phyloP scores from a whole-genome alignment of 2,113 vertebrate species.

The Bettongia penicillata region DNA sequence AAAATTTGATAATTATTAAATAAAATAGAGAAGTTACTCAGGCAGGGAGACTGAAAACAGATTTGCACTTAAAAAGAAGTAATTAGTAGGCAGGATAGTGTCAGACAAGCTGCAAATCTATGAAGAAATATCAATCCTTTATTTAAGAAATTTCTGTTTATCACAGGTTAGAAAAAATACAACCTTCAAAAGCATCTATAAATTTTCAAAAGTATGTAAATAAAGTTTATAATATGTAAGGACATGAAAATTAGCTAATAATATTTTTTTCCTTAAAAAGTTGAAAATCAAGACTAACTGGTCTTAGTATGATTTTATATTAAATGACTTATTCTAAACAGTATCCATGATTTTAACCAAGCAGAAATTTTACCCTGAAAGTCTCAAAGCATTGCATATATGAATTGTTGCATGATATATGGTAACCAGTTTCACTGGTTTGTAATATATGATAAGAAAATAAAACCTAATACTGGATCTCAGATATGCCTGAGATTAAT shows the following conservation, averaged over 20 bases:
- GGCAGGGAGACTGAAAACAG: slow-evolving; percentile 44
- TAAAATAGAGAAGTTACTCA: slow-evolving; percentile 35
- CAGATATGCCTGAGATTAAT: not conserved
- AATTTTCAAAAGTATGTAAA: slow-evolving; percentile 15
- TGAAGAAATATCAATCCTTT: slow-evolving; percentile 25
- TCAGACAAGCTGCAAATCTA: slow-evolving; percentile 57
- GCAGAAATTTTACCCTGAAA: not conserved
- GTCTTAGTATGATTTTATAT: not conserved
- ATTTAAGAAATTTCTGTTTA: not conserved
- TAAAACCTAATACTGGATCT: not conserved
- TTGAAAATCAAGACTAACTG: not conserved
- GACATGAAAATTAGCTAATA: not conserved
- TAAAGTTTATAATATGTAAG: not conserved
- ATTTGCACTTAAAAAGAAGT: slow-evolving; percentile 63
- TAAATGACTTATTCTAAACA: not conserved
- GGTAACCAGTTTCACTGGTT: not conserved
- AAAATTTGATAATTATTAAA: slow-evolving; percentile 65
- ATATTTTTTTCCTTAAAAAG: not conserved
- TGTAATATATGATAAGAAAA: not conserved
- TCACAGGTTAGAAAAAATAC: slow-evolving; percentile 36
- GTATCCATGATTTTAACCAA: not conserved
- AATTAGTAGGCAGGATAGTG: slow-evolving; percentile 48
- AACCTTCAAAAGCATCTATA: slow-evolving; percentile 5
- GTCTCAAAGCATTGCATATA: not conserved
- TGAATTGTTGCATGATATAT: not conserved